A percentile compares a stretch with the other conserved stretches of the same genome.
Evolutionary conservation across 2,797 vertebrate species (phyloP).

Genomic region (Naso thynnoides): DNA sequence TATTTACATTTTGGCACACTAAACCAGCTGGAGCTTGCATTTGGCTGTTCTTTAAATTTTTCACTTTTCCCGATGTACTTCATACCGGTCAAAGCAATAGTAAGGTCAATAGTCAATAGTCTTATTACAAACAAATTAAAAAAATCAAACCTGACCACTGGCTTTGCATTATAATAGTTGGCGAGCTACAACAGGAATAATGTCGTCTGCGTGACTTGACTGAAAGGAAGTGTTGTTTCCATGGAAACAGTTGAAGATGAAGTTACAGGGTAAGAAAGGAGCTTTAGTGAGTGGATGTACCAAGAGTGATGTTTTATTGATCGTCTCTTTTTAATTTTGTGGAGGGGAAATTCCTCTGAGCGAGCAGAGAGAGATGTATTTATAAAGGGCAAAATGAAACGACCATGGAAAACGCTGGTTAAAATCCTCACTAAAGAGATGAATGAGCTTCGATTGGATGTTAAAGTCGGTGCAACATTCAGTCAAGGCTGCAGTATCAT

Average conservation of each 20-base stretch:
- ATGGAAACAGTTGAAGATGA: conserved; percentile 62
- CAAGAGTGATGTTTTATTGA: conserved; percentile 62
- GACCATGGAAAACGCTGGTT: background rate
- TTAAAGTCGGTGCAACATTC: background rate
- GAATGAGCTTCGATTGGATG: background rate
- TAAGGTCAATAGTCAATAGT: too few species aligned
- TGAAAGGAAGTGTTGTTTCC: conserved; percentile 53
- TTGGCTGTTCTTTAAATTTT: background rate
- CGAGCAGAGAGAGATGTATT: background rate
- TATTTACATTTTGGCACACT: conserved; percentile 58
- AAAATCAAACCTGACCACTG: background rate
- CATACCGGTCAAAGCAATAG: background rate
- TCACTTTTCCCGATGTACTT: background rate
- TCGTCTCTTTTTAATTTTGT: conserved; percentile 52
- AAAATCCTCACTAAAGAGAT: background rate
- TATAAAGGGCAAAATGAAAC: background rate
- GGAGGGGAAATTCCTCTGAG: conserved; percentile 12
- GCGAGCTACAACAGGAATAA: conserved; percentile 21
- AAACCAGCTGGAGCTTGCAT: conserved; percentile 23
- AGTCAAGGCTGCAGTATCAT: background rate
- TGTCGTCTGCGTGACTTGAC: conserved; percentile 5
- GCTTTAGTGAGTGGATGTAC: conserved; percentile 31
- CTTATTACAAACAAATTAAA: too few species aligned
- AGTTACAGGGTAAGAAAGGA: conserved; percentile 25
- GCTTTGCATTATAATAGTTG: conserved; percentile 17